Evolutionary conservation across 1,140 invertebrate genomes (phyloP), one percentile per base, ranked within the genome.

Genomic region (Drosophila erecta): DNA sequence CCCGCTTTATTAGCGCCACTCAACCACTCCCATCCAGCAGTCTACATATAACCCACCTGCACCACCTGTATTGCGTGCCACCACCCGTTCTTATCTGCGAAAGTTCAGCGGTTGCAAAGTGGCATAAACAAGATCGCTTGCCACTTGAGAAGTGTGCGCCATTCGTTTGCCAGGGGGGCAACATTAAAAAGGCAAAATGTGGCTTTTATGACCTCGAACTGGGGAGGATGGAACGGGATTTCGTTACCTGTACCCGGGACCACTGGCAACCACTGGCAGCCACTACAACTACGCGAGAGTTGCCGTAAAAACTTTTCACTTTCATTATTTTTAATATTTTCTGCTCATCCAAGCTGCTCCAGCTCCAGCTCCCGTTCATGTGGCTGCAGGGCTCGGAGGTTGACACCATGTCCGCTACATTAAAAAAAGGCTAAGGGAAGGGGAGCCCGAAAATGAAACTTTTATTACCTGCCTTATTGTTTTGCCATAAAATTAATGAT

Each of bases 401-500:
- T 73, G 55, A 62, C 64, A 54, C 60, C 72, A 44, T 58, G 43
- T 44, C 55, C 46, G n/a, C 41, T 8, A 78, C 65, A 61, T 71
- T 59, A 67, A 62, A 55, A 80, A 58, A 54, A 66, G 33, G 15
- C 2, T n/a, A 22, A 17, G 49, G 30, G 40, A 15, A 30, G 67
- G 47, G 75, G 58, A 76, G 70, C 70, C 61, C 76, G 66, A 87
- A 85, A 86, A 87, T 83, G 86, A 87, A 89, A 89, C 84, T 89
- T 89, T 89, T 89, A 89, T 89, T 84, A 84, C 84, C 84, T 89
- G 79, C 84, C 84, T 89, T 89, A 89, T 89, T 89, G 84, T 89
- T 89, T 89, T 77, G 80, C 79, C 79, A 89, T 89, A 80, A 89
- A 89, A 89, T 89, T 89, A 89, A 89, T 89, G 84, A 89, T 89